Evolutionary conservation across 2,888 invertebrate genomes (phyloP).

Genomic region (Aquatica leii): DNA sequence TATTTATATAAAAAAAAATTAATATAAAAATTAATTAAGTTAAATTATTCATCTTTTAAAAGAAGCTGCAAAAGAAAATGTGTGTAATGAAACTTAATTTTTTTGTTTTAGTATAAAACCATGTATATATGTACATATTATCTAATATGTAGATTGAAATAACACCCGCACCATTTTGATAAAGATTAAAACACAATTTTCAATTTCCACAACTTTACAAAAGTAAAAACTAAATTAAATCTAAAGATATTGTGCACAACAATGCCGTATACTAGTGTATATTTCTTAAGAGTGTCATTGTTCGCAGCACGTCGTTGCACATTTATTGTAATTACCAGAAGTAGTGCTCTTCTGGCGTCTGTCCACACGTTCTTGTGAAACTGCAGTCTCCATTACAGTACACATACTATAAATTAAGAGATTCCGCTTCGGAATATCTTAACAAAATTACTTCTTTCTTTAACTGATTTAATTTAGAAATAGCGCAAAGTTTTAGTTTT

Average conservation of each 20-base stretch:
- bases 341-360: slow-evolving; percentile 56
- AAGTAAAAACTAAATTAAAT: slow-evolving; percentile 12
- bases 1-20: too few species aligned
- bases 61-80: too few species aligned
- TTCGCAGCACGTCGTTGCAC: slow-evolving; percentile 47
- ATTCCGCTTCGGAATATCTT: slow-evolving; percentile 53
- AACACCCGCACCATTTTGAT: too few species aligned
- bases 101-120: too few species aligned
- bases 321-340: slow-evolving; percentile 56
- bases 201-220: too few species aligned
- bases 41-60: too few species aligned
- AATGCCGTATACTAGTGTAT: slow-evolving; percentile 11
- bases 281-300: slow-evolving; percentile 32
- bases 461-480: slow-evolving; percentile 30
- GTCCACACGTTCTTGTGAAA: slow-evolving; percentile 57
- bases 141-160: too few species aligned
- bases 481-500: neutral
- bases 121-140: too few species aligned
- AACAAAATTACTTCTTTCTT: slow-evolving; percentile 45
- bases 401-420: slow-evolving; percentile 56
- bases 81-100: too few species aligned
- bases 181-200: too few species aligned
- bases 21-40: too few species aligned
- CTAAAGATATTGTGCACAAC: slow-evolving; percentile 8
- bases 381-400: slow-evolving; percentile 57